Base-by-base conservation (phyloP, 2,797 vertebrate species). In the Fistularia commersonii region DNA sequence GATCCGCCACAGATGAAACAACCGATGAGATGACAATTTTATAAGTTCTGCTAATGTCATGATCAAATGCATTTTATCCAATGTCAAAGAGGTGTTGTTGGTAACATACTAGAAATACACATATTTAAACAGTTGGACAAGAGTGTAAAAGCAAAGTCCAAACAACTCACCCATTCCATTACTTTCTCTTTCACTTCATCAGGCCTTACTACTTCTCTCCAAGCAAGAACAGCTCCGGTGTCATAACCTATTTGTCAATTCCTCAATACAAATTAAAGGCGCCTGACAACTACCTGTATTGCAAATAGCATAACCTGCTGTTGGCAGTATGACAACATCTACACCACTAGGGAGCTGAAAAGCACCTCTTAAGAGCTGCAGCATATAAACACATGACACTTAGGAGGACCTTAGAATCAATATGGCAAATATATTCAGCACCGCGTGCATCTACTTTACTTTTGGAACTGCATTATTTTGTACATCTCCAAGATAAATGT, bases 171-270 rank as follows among this genome's bases (percentile, higher is more conserved):
- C 47, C 44, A 54, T 46, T 43, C 66, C 61, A 76, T 61, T 72
- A 42, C 53, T 65, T 75, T 69, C 69, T 69, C 54, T 51, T 46
- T 75, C 74, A 63, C 78, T 74, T 77, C 67, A 76, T 88, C 80
- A 68, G 57, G 67, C 62, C 77, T 51, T 55, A 45, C 71, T 58
- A 73, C 66, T 32, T 63, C 61, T 79, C 76, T 83, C 82, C 69
- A 71, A 69, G 64, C 73, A 84, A 68, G 69, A 84, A 69, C 67
- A 51, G 76, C 79, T 76, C 72, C 72, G 37, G 66, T 85, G 81
- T 87, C 86, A 89, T 72, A 88, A 89, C 80, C 84, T 81, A 83
- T 89, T 89, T 86, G 81, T 89, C 80, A 88, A 58, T 79, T 87
- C 76, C 66, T 83, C 79, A 80, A 86, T 84, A 86, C 83, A 81